phyloP scores from a whole-genome alignment of 2,797 vertebrate genomes.

The Takifugu ocellatus region DNA sequence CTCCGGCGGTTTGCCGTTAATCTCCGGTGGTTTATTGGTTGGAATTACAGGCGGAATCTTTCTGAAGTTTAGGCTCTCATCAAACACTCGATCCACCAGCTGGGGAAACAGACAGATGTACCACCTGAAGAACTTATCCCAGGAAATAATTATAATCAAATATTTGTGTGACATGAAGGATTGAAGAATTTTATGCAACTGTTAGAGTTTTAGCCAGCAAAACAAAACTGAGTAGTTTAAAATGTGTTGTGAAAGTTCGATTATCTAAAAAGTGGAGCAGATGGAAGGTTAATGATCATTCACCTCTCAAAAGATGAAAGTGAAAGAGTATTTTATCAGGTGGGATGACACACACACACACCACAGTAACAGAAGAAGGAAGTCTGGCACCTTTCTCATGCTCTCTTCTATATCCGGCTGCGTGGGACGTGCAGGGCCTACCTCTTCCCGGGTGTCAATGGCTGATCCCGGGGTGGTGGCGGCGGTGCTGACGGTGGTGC shows the following conservation, averaged over 20 bases:
- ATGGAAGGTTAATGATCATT: constrained; percentile 11
- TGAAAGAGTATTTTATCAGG: constrained; percentile 15
- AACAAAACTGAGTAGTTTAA: constrained; percentile 6
- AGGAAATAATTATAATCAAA: not conserved
- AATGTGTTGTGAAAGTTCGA: constrained; percentile 6
- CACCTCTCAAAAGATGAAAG: constrained; percentile 27
- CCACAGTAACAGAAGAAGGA: constrained; percentile 63
- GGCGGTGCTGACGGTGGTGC: constrained; percentile 98
- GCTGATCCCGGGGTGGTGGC: constrained; percentile 98
- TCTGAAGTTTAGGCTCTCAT: constrained; percentile 97
- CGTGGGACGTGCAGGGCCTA: constrained; percentile 85
- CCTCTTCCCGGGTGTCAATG: constrained; percentile 99
- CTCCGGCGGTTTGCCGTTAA: constrained; percentile 84
- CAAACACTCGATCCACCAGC: constrained; percentile 98
- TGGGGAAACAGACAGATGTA: constrained; percentile 42
- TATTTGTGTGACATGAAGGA: too few relatives aligned
- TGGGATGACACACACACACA: constrained; percentile 20
- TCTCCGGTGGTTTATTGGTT: constrained; percentile 84
- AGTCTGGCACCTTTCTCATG: constrained; percentile 75
- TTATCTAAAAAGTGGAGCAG: constrained; percentile 8
- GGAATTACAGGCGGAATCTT: constrained; percentile 92
- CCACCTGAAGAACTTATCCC: not conserved
- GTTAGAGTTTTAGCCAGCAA: constrained; percentile 4
- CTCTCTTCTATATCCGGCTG: constrained; percentile 82
- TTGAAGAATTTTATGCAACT: constrained; percentile 3